Base-by-base conservation (phyloP, 2,797 vertebrate species). In the Myiotriccus ornatus region DNA sequence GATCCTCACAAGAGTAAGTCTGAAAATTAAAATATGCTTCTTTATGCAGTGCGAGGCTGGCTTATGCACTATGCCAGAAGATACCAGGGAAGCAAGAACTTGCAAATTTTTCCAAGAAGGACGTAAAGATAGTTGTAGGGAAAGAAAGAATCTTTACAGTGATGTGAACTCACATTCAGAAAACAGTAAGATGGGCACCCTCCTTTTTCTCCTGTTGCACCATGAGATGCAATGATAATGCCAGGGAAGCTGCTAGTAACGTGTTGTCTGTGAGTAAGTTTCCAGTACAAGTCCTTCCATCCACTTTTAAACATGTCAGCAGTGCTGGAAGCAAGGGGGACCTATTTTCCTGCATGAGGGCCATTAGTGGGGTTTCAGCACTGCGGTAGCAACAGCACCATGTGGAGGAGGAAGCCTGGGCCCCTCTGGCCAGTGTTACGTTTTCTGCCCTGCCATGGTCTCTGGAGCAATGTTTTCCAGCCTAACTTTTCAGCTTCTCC, bases 1-100 rank as follows among this genome's bases (percentile, higher is more conserved):
- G 99, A 98, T 99, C 99, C 83, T 99, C 99, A 2, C 99, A 99
- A 99, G 99, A 99, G 99, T 99, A 98, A 99, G 99, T 99, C 59
- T 90, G 67, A 60, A 91, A 86, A 89, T 67, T 70, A 43, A 49
- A 50, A 41, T 50, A 7, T 10, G 3, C 43, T 80, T 84, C 76
- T 90, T 0, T 80, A 1, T 27, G 57, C 69, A 23, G 12, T 7
- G 5, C 56, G 52, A 43, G 82, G 28, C 21, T 89, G 57, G 30
- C 34, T 73, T 47, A 17, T 52, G 62, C 30, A 22, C 19, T 95
- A 89, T 28, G 46, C 27, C 76, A 39, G 53, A 46, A 16, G 43
- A 19, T 78, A 71, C 28, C 32, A 37, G 18, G 68, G 21, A 59
- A 46, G 84, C 41, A 68, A 74, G 57, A 67, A 41, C 18, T 62